Conservation (phyloP, 2,888 invertebrate species). For the Amiota communis region DNA sequence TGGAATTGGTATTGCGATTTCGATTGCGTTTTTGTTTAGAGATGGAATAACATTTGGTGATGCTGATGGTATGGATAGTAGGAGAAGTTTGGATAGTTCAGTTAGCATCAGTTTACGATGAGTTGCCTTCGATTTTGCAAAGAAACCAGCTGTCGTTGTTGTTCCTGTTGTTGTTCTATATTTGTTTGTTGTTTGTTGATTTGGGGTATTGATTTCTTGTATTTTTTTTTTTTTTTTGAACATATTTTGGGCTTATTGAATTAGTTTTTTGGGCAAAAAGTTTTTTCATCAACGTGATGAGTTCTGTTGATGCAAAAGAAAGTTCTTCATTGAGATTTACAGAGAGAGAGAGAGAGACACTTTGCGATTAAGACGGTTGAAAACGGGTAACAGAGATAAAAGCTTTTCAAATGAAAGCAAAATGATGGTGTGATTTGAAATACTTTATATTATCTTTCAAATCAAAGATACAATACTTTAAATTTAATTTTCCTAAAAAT, state of each 20-base stretch:
- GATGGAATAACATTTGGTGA: not conserved
- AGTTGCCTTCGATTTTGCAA: constrained; percentile 51
- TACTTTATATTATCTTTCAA: too few relatives aligned
- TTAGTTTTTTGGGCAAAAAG: constrained; percentile 40
- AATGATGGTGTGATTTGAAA: too few relatives aligned
- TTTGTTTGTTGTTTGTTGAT: not conserved
- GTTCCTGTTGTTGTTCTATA: too few relatives aligned
- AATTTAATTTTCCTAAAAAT: too few relatives aligned
- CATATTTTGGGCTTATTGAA: constrained; percentile 54
- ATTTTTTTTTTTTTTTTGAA: constrained; percentile 40
- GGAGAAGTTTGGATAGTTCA: not conserved
- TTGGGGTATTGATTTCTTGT: constrained; percentile 28
- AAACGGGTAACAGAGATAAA: too few relatives aligned
- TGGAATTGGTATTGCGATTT: constrained; percentile 26
- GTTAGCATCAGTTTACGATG: constrained; percentile 7
- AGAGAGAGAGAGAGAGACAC: too few relatives aligned
- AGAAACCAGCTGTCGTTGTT: constrained; percentile 25
- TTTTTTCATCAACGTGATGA: not conserved
- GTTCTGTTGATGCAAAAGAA: not conserved
- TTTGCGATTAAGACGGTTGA: too few relatives aligned
- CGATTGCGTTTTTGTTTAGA: constrained; percentile 35
- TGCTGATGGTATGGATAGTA: not conserved
- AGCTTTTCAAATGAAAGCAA: too few relatives aligned
- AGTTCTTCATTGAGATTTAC: too few relatives aligned
- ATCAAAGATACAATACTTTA: too few relatives aligned